Conservation (phyloP, 1,140 invertebrate species). For the Tenebrio molitor region DNA sequence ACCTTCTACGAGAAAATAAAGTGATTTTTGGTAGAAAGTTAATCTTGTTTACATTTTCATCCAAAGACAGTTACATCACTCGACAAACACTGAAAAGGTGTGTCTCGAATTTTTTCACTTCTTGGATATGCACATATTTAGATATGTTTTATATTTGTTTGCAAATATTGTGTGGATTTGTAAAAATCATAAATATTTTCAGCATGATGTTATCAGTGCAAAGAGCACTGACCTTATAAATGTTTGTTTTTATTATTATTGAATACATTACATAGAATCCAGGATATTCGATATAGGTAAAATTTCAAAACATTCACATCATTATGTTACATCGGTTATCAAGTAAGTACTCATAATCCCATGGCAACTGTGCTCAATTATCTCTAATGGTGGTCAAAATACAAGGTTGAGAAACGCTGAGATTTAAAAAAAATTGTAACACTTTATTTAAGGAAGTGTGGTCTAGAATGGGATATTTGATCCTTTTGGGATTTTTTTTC, state of each 20-base stretch:
- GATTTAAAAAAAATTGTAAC: no score
- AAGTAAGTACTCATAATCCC: no score
- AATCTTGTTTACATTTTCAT: background rate
- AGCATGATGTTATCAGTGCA: constrained; percentile 8
- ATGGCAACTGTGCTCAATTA: no score
- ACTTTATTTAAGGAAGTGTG: no score
- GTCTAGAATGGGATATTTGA: no score
- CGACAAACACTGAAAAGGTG: background rate
- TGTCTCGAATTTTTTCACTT: background rate
- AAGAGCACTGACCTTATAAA: constrained; percentile 9
- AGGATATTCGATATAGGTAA: no score
- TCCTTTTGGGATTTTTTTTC: no score
- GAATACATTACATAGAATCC: no score
- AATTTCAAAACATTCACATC: no score
- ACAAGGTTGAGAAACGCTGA: no score
- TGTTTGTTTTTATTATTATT: constrained; percentile 22
- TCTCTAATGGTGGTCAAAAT: no score
- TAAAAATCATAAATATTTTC: background rate
- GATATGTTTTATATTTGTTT: constrained; percentile 5
- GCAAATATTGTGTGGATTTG: constrained; percentile 10
- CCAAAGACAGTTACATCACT: background rate
- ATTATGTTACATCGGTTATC: no score
- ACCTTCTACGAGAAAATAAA: constrained; percentile 1
- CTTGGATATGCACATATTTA: background rate
- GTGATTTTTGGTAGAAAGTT: background rate